phyloP scores from a whole-genome alignment of 2,797 vertebrate species.

The Eulemur rubriventer region DNA sequence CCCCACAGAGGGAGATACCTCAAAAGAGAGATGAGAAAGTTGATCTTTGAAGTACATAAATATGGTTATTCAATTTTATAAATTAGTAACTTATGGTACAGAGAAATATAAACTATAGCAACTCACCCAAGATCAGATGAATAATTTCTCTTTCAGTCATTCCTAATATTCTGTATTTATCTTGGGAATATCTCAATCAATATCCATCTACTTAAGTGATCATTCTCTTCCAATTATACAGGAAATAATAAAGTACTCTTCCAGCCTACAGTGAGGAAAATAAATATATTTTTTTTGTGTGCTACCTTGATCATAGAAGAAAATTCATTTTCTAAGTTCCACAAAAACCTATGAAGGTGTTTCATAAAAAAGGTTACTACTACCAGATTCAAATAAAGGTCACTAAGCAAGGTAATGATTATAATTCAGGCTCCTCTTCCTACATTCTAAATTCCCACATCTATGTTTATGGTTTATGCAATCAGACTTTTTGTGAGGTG shows the following conservation, averaged over 20 bases:
- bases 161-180: background rate
- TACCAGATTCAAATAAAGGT: background rate
- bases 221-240: background rate
- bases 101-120: background rate
- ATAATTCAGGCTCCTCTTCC: background rate
- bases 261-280: background rate
- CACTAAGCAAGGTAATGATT: background rate
- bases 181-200: background rate
- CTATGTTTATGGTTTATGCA: background rate
- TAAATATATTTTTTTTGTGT: background rate
- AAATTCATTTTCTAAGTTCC: background rate
- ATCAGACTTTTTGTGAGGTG: background rate
- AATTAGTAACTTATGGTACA: background rate
- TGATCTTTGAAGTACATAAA: background rate
- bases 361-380: background rate
- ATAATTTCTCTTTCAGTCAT: background rate
- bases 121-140: background rate
- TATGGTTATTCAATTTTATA: slow-evolving; percentile 2
- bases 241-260: background rate
- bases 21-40: background rate
- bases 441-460: background rate
- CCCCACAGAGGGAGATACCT: background rate
- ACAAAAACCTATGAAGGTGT: background rate
- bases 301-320: background rate
- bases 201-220: background rate